Evolutionary conservation across 2,113 vertebrate genomes (phyloP).

Genomic region (Gavialis gangeticus): DNA sequence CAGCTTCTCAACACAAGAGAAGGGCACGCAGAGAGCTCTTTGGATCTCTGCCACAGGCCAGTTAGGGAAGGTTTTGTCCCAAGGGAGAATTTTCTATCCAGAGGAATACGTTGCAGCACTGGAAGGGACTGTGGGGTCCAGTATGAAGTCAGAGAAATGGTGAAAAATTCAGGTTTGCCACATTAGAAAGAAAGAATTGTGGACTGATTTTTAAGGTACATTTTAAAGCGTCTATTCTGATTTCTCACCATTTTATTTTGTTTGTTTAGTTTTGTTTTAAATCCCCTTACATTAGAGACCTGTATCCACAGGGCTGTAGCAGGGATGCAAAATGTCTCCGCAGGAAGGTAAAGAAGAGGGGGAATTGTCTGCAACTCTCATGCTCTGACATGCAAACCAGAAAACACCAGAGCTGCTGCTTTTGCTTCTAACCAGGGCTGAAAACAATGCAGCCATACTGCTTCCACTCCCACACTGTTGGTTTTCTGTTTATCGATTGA

Average conservation of each 20-base stretch:
- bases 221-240: not conserved
- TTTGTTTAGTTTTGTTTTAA: not conserved
- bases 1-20: too few relatives aligned
- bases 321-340: not conserved
- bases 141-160: not conserved
- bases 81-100: not conserved
- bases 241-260: not conserved
- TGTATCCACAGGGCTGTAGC: not conserved
- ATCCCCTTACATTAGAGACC: not conserved
- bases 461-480: not conserved
- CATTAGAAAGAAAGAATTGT: not conserved
- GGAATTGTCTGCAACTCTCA: not conserved
- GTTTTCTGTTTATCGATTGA: not conserved
- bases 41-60: too few relatives aligned
- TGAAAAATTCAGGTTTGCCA: not conserved
- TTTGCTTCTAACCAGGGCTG: not conserved
- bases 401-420: not conserved
- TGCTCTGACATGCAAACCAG: not conserved
- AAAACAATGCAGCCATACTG: not conserved
- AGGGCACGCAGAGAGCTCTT: too few relatives aligned
- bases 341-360: not conserved
- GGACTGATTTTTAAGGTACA: not conserved
- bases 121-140: not conserved
- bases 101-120: not conserved
- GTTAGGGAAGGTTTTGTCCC: not conserved